Evolutionary conservation across 1,140 invertebrate species (phyloP), one percentile per base, ranked within the genome.

Genomic region (Tetragnatha versicolor): DNA sequence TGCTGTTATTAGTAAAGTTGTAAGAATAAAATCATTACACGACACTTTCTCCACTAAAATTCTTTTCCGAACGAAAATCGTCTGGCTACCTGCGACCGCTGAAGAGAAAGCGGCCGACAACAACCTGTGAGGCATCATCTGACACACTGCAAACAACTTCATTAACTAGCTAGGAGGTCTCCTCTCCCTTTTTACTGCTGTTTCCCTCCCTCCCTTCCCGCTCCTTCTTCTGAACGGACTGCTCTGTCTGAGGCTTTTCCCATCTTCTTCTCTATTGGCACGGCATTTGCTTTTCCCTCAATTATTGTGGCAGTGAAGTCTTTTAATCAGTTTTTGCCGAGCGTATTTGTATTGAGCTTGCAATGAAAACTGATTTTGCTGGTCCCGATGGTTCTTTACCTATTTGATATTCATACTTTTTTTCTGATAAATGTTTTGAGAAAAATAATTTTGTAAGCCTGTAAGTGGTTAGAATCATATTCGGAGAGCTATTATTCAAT

Each of bases 101-200:
- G 35, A 72, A 72, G 55, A 72, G 31, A n/a, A n/a, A 39, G 20
- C 12, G 29, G 37, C 31, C 60, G 27, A 20, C 22, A 66, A 53
- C 73, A 63, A 53, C 49, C 61, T 55, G 31, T 42, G 73, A 65
- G 58, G 61, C 73, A 75, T 25, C 63, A 69, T 47, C 73, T 77
- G 61, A 77, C 73, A 65, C 60, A 65, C 73, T 77, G 60, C 73
- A 77, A 65, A 77, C 73, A 77, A 77, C 73, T 77, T 77, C 73
- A 77, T 77, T 77, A 77, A 77, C 73, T 65, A 77, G 73, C 73
- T 63, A 77, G 73, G 73, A 77, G 73, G 73, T 77, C 73, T 77
- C 49, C 73, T 25, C 31, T 72, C 51, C 37, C 17, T 39, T 29
- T 72, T 53, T 29, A 37, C 58, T 58, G 60, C 61, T 61, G 55